A percentile compares a stretch with the other conserved stretches of the same genome.
phyloP scores from a whole-genome alignment of 2,797 vertebrate species.

The Peromyscus eremicus region DNA sequence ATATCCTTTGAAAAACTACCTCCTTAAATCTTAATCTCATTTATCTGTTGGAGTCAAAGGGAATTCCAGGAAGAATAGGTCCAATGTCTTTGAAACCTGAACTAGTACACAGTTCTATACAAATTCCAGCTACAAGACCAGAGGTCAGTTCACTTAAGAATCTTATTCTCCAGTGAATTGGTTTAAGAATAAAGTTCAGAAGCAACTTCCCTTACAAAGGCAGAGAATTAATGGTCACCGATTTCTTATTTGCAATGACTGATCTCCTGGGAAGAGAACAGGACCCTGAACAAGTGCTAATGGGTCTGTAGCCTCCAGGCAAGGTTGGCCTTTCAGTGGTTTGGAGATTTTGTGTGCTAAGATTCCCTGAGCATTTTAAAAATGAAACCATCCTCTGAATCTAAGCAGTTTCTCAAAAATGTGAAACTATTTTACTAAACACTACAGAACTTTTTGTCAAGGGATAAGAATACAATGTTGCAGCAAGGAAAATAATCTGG shows the following conservation, averaged over 20 bases:
- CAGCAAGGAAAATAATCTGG: background rate
- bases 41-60: constrained; percentile 40
- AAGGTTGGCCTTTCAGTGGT: constrained; percentile 67
- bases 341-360: background rate
- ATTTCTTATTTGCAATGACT: constrained; percentile 61
- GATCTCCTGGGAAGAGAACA: constrained; percentile 58
- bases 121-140: constrained; percentile 34
- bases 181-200: constrained; percentile 76
- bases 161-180: constrained; percentile 61
- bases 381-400: constrained; percentile 41
- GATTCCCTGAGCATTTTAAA: constrained; percentile 62
- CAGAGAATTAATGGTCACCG: constrained; percentile 72
- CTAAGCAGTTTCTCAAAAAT: constrained; percentile 65
- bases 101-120: constrained; percentile 45
- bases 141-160: constrained; percentile 75
- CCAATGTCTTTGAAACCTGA: constrained; percentile 36
- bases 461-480: background rate
- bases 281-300: constrained; percentile 66
- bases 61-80: constrained; percentile 35
- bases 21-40: constrained; percentile 38
- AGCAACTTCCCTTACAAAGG: constrained; percentile 69
- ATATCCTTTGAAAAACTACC: constrained; percentile 10
- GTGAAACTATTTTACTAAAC: constrained; percentile 55
- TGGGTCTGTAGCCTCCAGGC: constrained; percentile 65
- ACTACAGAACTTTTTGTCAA: constrained; percentile 50